Evolutionary conservation across 2,888 invertebrate species (phyloP).

Genomic region (Cataglyphis livida): DNA sequence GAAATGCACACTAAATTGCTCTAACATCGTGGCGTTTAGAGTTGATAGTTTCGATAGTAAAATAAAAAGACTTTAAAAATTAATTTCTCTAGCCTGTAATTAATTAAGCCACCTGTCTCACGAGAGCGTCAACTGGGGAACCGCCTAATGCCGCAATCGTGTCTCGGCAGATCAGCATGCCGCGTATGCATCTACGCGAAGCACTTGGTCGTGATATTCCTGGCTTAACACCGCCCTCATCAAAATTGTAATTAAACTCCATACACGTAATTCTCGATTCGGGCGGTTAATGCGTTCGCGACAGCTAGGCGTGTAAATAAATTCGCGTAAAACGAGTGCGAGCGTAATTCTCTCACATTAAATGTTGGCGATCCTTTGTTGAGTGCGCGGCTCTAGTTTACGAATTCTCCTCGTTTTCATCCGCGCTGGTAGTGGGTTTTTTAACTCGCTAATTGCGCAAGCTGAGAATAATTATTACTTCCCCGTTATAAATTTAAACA

Average conservation of each 20-base stretch:
- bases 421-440: slow-evolving; percentile 30
- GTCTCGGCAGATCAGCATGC: slow-evolving; percentile 37
- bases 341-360: slow-evolving; percentile 53
- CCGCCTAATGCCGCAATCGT: slow-evolving; percentile 27
- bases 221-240: slow-evolving; percentile 50
- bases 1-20: slow-evolving; percentile 70
- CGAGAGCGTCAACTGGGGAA: slow-evolving; percentile 15
- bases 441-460: slow-evolving; percentile 50
- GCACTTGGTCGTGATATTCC: slow-evolving; percentile 46
- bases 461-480: slow-evolving; percentile 41
- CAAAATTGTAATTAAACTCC: slow-evolving; percentile 56
- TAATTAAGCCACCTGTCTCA: slow-evolving; percentile 40
- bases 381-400: slow-evolving; percentile 37
- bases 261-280: slow-evolving; percentile 51
- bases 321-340: slow-evolving; percentile 41
- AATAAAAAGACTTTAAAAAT: background rate
- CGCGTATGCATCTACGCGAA: slow-evolving; percentile 21
- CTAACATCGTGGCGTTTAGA: background rate
- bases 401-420: slow-evolving; percentile 26
- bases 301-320: slow-evolving; percentile 51
- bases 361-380: slow-evolving; percentile 52
- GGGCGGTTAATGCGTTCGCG: slow-evolving; percentile 41
- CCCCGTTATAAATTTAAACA: slow-evolving; percentile 29
- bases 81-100: slow-evolving; percentile 12
- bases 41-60: background rate